Evolutionary conservation across 2,797 vertebrate genomes (phyloP), one percentile per base, ranked within the genome.

Genomic region (Fringilla coelebs): DNA sequence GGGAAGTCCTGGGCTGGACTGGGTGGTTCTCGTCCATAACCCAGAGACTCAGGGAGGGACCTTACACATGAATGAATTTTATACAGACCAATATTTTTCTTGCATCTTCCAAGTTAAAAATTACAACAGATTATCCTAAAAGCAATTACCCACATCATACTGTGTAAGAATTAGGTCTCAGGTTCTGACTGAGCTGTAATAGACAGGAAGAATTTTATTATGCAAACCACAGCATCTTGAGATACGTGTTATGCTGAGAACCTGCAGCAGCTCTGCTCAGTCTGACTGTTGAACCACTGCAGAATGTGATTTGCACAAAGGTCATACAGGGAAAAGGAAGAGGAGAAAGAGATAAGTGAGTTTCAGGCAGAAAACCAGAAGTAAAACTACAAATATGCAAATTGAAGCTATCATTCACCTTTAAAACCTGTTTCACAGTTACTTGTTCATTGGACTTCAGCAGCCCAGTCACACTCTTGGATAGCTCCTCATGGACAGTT

Each of bases 401-500:
- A 77, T 81, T 81, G 43, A 86, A 85, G 48, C 11, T 49, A 49
- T 55, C 29, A 54, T 34, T 96, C 96, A 99, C 99, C 98, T 98
- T 99, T 41, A 99, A 98, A 91, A 99, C 97, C 83, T 98, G 99
- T 92, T 98, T 99, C 81, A 99, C 98, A 25, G 98, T 98, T 49
- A 97, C 87, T 93, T 98, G 98, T 41, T 99, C 99, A 81, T 99
- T 99, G 95, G 98, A 99, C 97, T 99, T 99, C 96, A 99, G 98
- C 94, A 99, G 98, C 89, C 98, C 99, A 93, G 97, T 98, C 98
- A 99, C 96, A 40, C 98, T 99, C 97, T 99, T 99, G n/a, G 98
- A 97, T 95, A 99, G 96, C 95, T 99, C 99, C 91, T 99, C 99
- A 17, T 99, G 99, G 77, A 99, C 97, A 0, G 99, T 99, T 96